phyloP scores from a whole-genome alignment of 1,140 invertebrate species.

The Drosophila teissieri region DNA sequence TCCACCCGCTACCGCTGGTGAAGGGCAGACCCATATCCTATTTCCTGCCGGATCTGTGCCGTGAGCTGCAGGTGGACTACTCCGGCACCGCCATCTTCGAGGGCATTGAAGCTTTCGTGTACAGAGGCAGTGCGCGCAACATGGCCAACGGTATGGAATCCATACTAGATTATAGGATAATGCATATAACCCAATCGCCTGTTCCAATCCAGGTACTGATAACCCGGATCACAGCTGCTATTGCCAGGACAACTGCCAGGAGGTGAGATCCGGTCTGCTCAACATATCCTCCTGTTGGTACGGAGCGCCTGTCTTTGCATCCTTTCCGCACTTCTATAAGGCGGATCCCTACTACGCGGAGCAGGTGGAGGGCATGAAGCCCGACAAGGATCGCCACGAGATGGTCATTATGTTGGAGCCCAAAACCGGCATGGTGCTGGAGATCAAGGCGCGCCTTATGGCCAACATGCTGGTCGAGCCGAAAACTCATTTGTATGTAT shows the following conservation, averaged over 20 bases:
- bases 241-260: conserved; percentile 50
- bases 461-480: conserved; percentile 90
- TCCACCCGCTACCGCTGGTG: conserved; percentile 88
- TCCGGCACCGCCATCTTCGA: conserved; percentile 85
- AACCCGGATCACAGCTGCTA: conserved; percentile 58
- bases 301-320: conserved; percentile 90
- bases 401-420: conserved; percentile 91
- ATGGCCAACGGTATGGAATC: conserved; percentile 87
- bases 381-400: conserved; percentile 89
- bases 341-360: conserved; percentile 89
- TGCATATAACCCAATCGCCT: no score
- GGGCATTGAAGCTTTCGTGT: conserved; percentile 87
- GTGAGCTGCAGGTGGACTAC: conserved; percentile 86
- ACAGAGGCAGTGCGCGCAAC: conserved; percentile 85
- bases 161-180: no score
- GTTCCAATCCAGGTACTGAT: conserved; percentile 41
- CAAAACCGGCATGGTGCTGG: conserved; percentile 88
- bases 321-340: conserved; percentile 93
- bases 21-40: conserved; percentile 87
- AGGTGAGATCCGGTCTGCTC: conserved; percentile 58
- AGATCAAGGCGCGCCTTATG: conserved; percentile 90
- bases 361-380: conserved; percentile 89
- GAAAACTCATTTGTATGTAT: conserved; percentile 69
- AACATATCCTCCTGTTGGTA: conserved; percentile 68
- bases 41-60: conserved; percentile 89